Conservation (phyloP, 2,113 vertebrate species). For the Sapayoa aenigma region DNA sequence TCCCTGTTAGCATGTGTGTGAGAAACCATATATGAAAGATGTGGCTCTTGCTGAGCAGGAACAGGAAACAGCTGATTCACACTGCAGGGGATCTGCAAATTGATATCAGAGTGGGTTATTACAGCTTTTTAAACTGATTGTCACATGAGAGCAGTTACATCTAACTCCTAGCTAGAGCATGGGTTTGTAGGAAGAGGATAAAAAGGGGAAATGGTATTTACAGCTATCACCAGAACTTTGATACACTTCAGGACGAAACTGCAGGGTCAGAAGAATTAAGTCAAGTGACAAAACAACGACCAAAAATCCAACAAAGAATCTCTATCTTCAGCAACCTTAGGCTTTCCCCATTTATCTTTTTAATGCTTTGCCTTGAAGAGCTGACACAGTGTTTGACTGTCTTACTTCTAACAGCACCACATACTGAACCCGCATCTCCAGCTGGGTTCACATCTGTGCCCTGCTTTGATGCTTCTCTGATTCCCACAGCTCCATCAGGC, state of each 20-base stretch:
- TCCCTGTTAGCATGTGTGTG: background rate
- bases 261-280: background rate
- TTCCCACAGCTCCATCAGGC: background rate
- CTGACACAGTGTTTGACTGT: background rate
- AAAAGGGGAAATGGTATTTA: background rate
- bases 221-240: background rate
- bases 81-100: background rate
- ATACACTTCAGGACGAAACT: background rate
- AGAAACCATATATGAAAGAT: background rate
- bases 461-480: background rate
- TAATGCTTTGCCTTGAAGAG: background rate
- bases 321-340: background rate
- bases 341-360: background rate
- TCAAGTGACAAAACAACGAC: background rate
- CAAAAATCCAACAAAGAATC: background rate
- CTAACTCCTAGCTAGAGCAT: background rate
- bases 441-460: background rate
- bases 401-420: background rate
- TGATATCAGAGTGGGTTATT: background rate
- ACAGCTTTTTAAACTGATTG: background rate
- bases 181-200: background rate
- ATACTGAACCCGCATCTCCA: background rate
- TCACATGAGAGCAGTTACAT: background rate
- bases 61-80: background rate
- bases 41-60: constrained; percentile 9